A percentile compares a stretch with the other conserved stretches of the same genome.
phyloP scores from a whole-genome alignment of 2,113 vertebrate species.

The Phycodurus eques region DNA sequence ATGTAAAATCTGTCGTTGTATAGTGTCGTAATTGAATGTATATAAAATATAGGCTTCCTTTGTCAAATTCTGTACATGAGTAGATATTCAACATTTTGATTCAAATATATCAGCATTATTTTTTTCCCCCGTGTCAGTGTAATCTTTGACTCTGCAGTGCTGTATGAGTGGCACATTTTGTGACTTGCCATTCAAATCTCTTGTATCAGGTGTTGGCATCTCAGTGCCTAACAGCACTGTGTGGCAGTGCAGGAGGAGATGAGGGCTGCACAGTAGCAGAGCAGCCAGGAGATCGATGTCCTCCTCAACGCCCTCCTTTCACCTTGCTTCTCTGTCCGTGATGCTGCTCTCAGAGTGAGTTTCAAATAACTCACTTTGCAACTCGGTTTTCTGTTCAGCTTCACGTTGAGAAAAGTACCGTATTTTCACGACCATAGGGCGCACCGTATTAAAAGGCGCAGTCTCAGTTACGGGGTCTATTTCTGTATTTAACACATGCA shows the following conservation, averaged over 20 bases:
- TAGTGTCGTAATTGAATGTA: too few relatives aligned
- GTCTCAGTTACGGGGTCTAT: too few relatives aligned
- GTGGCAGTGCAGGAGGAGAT: constrained; percentile 84
- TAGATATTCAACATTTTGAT: not conserved
- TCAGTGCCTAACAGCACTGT: constrained; percentile 83
- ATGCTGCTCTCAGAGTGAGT: constrained; percentile 88
- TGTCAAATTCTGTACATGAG: not conserved
- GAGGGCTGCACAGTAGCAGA: constrained; percentile 88
- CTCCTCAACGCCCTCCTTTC: constrained; percentile 85
- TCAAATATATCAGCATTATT: not conserved
- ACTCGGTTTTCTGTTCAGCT: not conserved
- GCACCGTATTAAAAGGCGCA: too few relatives aligned
- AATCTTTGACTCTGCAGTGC: not conserved
- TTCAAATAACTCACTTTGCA: constrained; percentile 26
- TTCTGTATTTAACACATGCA: too few relatives aligned
- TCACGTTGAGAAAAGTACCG: not conserved
- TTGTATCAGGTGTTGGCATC: constrained; percentile 85
- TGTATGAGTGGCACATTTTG: not conserved
- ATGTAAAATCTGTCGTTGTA: not conserved
- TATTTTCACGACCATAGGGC: too few relatives aligned
- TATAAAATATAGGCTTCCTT: too few relatives aligned
- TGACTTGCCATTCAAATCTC: not conserved
- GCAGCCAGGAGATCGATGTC: constrained; percentile 89
- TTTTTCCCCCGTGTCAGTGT: not conserved
- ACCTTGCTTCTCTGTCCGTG: constrained; percentile 87